Percentiles rank a stretch among this genome's conserved stretches.
phyloP scores from a whole-genome alignment of 1,140 invertebrate genomes.

The Colletes latitarsis region DNA sequence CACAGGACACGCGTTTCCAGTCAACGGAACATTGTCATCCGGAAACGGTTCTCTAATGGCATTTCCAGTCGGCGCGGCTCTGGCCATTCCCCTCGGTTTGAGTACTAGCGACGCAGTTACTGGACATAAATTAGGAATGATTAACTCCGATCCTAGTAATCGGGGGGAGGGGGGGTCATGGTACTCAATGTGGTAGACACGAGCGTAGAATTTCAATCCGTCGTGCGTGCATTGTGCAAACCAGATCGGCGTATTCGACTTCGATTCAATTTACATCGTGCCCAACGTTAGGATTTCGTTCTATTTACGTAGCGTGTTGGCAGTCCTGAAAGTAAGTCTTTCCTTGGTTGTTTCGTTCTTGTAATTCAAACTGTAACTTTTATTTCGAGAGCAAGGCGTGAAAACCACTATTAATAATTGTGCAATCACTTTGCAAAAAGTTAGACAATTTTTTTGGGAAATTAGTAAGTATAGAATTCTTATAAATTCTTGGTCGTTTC shows the following conservation, averaged over 20 bases:
- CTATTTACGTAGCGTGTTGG: too few species aligned
- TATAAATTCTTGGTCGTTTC: too few species aligned
- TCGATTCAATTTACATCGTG: background rate
- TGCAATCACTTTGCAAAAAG: too few species aligned
- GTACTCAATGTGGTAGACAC: slow-evolving; percentile 13
- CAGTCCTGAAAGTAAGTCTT: too few species aligned
- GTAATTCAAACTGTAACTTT: too few species aligned
- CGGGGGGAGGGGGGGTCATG: slow-evolving; percentile 36
- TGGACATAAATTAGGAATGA: slow-evolving; percentile 62
- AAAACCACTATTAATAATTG: too few species aligned
- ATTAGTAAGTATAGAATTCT: too few species aligned
- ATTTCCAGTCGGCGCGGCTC: slow-evolving; percentile 36
- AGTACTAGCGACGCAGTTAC: slow-evolving; percentile 22
- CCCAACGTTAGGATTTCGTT: background rate
- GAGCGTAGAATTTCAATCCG: slow-evolving; percentile 26
- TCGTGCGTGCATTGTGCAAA: background rate
- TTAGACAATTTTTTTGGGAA: too few species aligned
- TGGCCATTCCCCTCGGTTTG: slow-evolving; percentile 10
- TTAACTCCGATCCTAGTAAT: slow-evolving; percentile 64
- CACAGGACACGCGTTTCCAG: slow-evolving; percentile 14
- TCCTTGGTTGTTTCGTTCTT: too few species aligned
- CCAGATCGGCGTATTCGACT: background rate
- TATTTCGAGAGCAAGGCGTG: too few species aligned
- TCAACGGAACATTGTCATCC: slow-evolving; percentile 34
- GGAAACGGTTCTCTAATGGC: slow-evolving; percentile 37